A percentile compares a stretch with the other conserved stretches of the same genome.
Conservation (phyloP, 2,113 vertebrate genomes). For the Isurus oxyrinchus region DNA sequence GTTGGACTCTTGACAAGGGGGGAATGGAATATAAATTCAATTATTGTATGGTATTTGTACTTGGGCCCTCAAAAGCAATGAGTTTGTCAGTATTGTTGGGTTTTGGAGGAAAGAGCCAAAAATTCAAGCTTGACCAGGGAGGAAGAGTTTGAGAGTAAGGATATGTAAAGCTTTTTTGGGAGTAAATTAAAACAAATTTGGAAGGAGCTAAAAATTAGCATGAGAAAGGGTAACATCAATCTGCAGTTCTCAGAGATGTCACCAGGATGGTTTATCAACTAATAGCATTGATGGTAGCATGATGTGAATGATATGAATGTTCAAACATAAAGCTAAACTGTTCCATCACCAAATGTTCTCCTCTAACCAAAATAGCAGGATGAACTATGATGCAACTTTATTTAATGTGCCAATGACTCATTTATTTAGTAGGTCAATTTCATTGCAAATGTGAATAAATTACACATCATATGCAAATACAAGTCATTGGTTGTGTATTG, state of each 20-base stretch:
- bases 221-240: neutral
- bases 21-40: no score
- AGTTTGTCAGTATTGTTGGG: no score
- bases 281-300: neutral
- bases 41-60: no score
- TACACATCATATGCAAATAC: neutral
- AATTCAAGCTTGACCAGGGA: neutral
- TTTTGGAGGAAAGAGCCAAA: no score
- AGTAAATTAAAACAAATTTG: neutral
- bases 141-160: neutral
- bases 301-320: neutral
- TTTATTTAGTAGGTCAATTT: neutral
- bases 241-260: neutral
- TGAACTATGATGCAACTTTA: neutral
- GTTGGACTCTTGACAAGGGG: neutral
- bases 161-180: neutral
- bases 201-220: neutral
- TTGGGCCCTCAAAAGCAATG: no score
- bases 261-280: neutral
- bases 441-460: neutral
- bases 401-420: neutral
- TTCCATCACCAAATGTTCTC: neutral
- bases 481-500: neutral
- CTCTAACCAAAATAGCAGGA: no score
- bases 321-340: neutral